Evolutionary conservation across 2,888 invertebrate species (phyloP), one percentile per base, ranked within the genome.

Genomic region (Timandra comae): DNA sequence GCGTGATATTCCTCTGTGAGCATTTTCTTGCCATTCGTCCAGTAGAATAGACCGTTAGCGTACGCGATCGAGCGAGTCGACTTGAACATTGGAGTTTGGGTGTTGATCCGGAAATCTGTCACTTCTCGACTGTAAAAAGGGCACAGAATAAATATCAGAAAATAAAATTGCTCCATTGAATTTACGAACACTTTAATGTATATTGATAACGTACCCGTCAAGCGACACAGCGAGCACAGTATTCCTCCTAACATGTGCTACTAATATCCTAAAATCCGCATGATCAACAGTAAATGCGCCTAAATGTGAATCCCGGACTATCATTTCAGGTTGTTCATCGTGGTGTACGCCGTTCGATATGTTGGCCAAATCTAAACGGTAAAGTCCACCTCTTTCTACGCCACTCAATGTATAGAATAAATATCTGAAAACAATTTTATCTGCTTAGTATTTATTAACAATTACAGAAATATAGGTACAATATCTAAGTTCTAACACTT

Each of bases 211-310:
- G n/a, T n/a, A n/a, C 91, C 96, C 96, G 65, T 96, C 95, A 7
- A 96, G 74, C 2, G 94, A 93, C 3, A 95, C 91, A 0, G 94
- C 91, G 45, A 93, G 85, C 2, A 96, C 91, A 0, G 94, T 94
- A 54, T 95, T 95, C 33, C 89, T 86, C 19, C 86, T 85, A 36
- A 92, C 89, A 63, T 92, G 90, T 0, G 95, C 91, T 1, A 94
- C 91, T 7, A 95, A 87, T 3, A 97, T 77, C 38, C 93, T 88
- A 59, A 95, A 94, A 63, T 94, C 93, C 1, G 90, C 89, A 52
- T 93, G 92, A 62, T 96, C 96, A 1, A 96, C 91, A 0, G 93
- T 91, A 58, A 96, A 95, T 0, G 94, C 92, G 3, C 92, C 92
- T n/a, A 96, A 78, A 53, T 91, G 81, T 1, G 88, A 75, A 45